phyloP scores from a whole-genome alignment of 2,113 vertebrate species.

The Otocyon megalotis region DNA sequence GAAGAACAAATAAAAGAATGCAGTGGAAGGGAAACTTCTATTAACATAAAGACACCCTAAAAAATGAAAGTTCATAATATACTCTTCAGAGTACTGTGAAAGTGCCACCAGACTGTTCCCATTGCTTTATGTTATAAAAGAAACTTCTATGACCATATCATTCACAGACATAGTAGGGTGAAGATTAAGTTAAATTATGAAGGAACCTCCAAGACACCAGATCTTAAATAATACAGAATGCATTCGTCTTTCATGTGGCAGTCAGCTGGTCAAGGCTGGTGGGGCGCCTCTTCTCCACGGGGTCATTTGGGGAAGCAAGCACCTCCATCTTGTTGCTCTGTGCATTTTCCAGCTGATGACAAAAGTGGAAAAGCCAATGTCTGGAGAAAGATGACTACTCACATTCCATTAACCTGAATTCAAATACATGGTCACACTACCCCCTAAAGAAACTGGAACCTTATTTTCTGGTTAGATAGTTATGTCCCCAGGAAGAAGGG shows the following conservation, averaged over 20 bases:
- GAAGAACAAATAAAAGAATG: neutral
- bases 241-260: neutral
- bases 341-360: neutral
- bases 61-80: neutral
- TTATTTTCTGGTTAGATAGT: neutral
- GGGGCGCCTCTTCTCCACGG: neutral
- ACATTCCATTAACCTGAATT: neutral
- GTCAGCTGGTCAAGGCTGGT: neutral
- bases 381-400: neutral
- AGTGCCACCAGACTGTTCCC: neutral
- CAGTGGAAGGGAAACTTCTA: neutral
- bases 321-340: too few relatives aligned
- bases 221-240: neutral
- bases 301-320: neutral
- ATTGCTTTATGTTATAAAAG: neutral
- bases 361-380: neutral
- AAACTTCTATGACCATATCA: neutral
- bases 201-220: neutral
- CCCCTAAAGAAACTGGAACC: neutral
- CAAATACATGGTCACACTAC: neutral
- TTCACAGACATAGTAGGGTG: neutral
- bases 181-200: neutral
- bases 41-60: neutral
- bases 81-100: neutral
- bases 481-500: neutral